phyloP scores from a whole-genome alignment of 1,140 invertebrate genomes.

The Theocolax elegans region DNA sequence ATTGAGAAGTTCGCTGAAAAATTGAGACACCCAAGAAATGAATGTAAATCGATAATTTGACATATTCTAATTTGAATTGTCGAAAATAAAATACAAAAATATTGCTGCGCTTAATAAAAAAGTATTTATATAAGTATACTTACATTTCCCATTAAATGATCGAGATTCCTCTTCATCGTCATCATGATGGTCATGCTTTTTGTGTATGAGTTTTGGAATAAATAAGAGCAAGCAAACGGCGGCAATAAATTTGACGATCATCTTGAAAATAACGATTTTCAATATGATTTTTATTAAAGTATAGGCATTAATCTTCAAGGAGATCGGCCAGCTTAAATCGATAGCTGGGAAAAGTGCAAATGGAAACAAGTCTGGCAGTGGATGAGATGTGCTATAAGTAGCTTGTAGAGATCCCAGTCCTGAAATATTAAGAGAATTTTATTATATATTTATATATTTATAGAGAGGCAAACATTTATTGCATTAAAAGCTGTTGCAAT shows the following conservation, averaged over 20 bases:
- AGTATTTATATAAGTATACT: too few species aligned
- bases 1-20: slow-evolving; percentile 42
- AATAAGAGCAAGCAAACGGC: slow-evolving; percentile 79
- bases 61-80: too few species aligned
- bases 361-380: slow-evolving; percentile 70
- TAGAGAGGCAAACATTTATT: too few species aligned
- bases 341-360: slow-evolving; percentile 63
- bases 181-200: slow-evolving; percentile 45
- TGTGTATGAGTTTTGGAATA: slow-evolving; percentile 75
- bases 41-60: too few species aligned
- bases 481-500: too few species aligned
- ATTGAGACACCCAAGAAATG: too few species aligned
- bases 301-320: slow-evolving; percentile 75
- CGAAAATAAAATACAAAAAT: too few species aligned
- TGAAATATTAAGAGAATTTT: slow-evolving; percentile 35
- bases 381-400: slow-evolving; percentile 66
- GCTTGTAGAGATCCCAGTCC: slow-evolving; percentile 47
- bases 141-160: slow-evolving; percentile 34
- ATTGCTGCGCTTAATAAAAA: too few species aligned
- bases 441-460: neutral
- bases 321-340: slow-evolving; percentile 58
- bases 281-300: slow-evolving; percentile 79
- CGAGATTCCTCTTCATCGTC: slow-evolving; percentile 49
- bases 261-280: slow-evolving; percentile 80
- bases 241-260: slow-evolving; percentile 81